Percentiles rank a stretch among this genome's conserved stretches.
Evolutionary conservation across 2,797 vertebrate species (phyloP).

Genomic region (Triplophysa yarkandensis): DNA sequence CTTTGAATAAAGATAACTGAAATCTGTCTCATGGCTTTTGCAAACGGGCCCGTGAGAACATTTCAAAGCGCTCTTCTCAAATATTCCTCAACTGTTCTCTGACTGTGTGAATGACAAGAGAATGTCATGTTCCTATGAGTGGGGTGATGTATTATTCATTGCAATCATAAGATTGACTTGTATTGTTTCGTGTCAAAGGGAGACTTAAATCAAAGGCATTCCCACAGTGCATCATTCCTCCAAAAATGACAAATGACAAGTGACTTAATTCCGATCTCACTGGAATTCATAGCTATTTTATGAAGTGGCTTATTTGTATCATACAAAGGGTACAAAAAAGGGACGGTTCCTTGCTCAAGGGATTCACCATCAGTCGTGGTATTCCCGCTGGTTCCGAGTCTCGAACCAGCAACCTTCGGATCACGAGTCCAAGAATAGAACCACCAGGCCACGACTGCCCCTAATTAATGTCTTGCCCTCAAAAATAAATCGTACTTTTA

Average conservation of each 20-base stretch:
- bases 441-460: too few species aligned
- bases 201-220: conserved; percentile 13
- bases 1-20: too few species aligned
- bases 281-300: not conserved
- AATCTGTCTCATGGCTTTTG: not conserved
- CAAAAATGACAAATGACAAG: not conserved
- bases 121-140: not conserved
- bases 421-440: too few species aligned
- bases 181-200: conserved; percentile 14
- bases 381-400: too few species aligned
- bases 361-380: too few species aligned
- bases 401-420: too few species aligned
- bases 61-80: not conserved
- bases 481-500: too few species aligned
- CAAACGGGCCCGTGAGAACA: not conserved
- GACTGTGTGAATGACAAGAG: not conserved
- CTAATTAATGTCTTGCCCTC: too few species aligned
- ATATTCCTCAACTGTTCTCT: not conserved
- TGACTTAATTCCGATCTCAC: not conserved
- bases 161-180: not conserved
- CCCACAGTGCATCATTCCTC: not conserved
- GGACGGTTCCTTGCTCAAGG: too few species aligned
- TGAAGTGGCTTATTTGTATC: too few species aligned
- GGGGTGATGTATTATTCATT: conserved; percentile 9
- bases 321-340: too few species aligned